phyloP scores from a whole-genome alignment of 2,113 vertebrate genomes.

The Amazona vittata region DNA sequence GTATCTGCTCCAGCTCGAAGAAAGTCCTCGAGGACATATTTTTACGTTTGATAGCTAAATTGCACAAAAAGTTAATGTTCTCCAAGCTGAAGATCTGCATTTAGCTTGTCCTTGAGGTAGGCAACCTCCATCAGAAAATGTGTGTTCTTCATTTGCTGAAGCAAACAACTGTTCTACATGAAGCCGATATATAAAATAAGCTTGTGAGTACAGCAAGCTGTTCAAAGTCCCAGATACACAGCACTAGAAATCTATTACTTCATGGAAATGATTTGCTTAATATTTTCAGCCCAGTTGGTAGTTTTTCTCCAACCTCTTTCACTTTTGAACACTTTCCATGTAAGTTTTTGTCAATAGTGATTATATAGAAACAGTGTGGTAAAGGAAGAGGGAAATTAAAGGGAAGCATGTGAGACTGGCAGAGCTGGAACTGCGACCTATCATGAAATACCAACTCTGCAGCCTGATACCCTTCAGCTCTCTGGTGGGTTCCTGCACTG shows the following conservation, averaged over 20 bases:
- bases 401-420: neutral
- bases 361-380: neutral
- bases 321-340: neutral
- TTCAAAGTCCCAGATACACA: neutral
- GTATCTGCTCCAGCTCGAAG: neutral
- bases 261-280: neutral
- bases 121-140: neutral
- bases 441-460: neutral
- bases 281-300: neutral
- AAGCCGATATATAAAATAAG: neutral
- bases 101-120: neutral
- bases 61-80: neutral
- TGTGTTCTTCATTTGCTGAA: neutral
- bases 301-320: constrained; percentile 7
- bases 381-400: neutral
- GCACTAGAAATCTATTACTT: neutral
- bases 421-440: neutral
- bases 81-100: neutral
- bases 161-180: neutral
- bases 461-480: neutral
- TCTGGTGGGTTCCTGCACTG: accelerated
- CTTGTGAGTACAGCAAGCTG: neutral
- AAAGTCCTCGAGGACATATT: neutral
- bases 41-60: neutral
- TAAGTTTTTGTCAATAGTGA: neutral